Percentiles rank a stretch among this genome's conserved stretches.
phyloP scores from a whole-genome alignment of 2,797 vertebrate species.

The Heterohyrax brucei region DNA sequence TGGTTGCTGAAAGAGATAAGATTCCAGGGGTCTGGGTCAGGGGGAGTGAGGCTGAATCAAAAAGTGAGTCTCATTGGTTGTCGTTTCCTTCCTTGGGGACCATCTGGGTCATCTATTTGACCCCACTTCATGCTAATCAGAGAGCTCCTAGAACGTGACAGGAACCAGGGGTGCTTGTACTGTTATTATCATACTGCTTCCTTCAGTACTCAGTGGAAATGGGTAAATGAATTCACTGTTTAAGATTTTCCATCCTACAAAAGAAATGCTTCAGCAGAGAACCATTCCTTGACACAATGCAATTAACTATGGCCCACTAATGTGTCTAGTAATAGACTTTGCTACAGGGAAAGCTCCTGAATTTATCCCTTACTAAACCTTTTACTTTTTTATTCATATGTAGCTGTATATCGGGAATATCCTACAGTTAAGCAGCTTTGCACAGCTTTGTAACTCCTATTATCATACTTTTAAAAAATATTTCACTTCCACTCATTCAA shows the following conservation, averaged over 20 bases:
- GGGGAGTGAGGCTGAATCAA: not conserved
- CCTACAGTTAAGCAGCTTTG: slow-evolving; percentile 34
- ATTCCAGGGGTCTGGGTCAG: not conserved
- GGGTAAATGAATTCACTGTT: slow-evolving; percentile 16
- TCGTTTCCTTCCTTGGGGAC: slow-evolving; percentile 29
- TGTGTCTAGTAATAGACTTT: slow-evolving; percentile 5
- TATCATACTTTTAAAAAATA: slow-evolving; percentile 52
- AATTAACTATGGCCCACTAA: slow-evolving; percentile 9
- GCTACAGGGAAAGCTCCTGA: slow-evolving; percentile 21
- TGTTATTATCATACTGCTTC: not conserved
- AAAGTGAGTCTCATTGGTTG: slow-evolving; percentile 29
- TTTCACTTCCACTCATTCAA: slow-evolving; percentile 65
- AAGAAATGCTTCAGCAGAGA: slow-evolving; percentile 45
- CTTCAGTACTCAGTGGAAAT: slow-evolving; percentile 21
- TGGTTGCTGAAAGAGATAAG: slow-evolving; percentile 62
- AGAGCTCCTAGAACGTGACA: not conserved
- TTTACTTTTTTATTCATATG: slow-evolving; percentile 46
- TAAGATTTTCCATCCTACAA: slow-evolving; percentile 62
- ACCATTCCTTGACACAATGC: not conserved
- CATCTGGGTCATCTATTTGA: slow-evolving; percentile 27
- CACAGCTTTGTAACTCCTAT: slow-evolving; percentile 6
- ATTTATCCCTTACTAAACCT: slow-evolving; percentile 33
- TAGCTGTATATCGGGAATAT: not conserved
- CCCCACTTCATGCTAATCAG: slow-evolving; percentile 11
- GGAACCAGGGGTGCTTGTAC: not conserved